A percentile compares a stretch with the other conserved stretches of the same genome.
phyloP scores from a whole-genome alignment of 2,888 invertebrate species.

The Hirtodrosophila cameraria region DNA sequence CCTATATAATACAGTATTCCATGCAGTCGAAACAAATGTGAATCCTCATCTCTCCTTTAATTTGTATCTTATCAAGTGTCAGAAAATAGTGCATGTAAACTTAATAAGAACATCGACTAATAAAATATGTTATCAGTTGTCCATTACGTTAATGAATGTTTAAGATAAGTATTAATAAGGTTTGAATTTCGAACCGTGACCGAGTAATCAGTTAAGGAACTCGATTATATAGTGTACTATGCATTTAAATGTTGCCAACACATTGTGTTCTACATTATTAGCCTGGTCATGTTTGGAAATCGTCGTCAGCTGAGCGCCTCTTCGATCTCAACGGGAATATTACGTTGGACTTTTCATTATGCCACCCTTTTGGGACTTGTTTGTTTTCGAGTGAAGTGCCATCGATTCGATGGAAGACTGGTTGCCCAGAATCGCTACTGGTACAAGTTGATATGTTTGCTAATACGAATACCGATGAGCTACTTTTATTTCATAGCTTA shows the following conservation, averaged over 20 bases:
- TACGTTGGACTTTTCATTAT: slow-evolving; percentile 43
- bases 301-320: slow-evolving; percentile 32
- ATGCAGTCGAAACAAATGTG: slow-evolving; percentile 35
- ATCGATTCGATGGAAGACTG: slow-evolving; percentile 25
- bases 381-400: slow-evolving; percentile 40
- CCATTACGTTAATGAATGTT: too few relatives aligned
- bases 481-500: background rate
- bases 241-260: slow-evolving; percentile 34
- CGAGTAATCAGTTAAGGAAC: slow-evolving; percentile 43
- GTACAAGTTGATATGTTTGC: slow-evolving; percentile 50
- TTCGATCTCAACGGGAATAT: slow-evolving; percentile 37
- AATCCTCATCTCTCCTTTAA: too few relatives aligned
- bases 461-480: slow-evolving; percentile 12
- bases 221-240: too few relatives aligned
- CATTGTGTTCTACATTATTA: too few relatives aligned
- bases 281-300: slow-evolving; percentile 56
- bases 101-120: too few relatives aligned
- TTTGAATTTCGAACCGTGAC: slow-evolving; percentile 25
- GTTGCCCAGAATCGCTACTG: slow-evolving; percentile 40
- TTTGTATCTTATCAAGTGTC: too few relatives aligned
- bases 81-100: too few relatives aligned
- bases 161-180: too few relatives aligned
- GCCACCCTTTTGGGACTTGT: slow-evolving; percentile 50
- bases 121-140: too few relatives aligned
- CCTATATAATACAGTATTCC: slow-evolving; percentile 57